Conservation (phyloP, 2,113 vertebrate species). For the Cynoglossus semilaevis region DNA sequence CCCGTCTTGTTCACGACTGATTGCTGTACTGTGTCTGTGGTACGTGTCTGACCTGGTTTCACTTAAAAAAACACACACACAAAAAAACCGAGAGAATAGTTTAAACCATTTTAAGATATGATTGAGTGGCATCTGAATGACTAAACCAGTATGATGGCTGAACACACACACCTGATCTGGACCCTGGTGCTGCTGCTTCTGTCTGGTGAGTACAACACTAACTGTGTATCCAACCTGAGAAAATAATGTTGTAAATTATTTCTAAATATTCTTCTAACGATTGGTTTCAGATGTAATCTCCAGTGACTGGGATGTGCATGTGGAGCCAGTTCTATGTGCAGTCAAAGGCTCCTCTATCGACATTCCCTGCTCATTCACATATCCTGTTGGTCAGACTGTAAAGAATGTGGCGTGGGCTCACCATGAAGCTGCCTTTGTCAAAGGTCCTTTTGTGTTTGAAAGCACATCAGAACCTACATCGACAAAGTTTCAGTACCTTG, state of each 20-base stretch:
- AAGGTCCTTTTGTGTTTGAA: background rate
- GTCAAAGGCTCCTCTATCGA: constrained; percentile 28
- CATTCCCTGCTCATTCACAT: constrained; percentile 34
- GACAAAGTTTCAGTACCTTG: constrained; percentile 22
- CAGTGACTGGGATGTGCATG: background rate
- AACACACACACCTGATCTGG: background rate
- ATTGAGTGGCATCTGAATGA: too few species aligned
- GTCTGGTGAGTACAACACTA: constrained; percentile 23
- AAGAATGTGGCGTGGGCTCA: constrained; percentile 11
- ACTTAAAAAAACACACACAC: too few species aligned
- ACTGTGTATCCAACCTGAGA: background rate
- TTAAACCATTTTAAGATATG: too few species aligned
- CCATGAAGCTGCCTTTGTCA: fast-evolving
- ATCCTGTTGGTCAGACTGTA: background rate
- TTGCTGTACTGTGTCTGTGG: background rate
- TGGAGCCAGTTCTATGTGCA: constrained; percentile 19
- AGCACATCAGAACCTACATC: fast-evolving
- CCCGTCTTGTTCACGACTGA: background rate
- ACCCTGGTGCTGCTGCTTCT: constrained; percentile 25
- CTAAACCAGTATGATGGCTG: constrained; percentile 8
- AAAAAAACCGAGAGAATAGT: too few species aligned
- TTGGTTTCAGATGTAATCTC: constrained; percentile 38
- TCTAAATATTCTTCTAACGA: background rate
- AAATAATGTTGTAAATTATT: background rate
- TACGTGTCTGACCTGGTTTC: background rate